Base-by-base conservation (phyloP, 1,140 invertebrate genomes). In the Uloborus diversus region DNA sequence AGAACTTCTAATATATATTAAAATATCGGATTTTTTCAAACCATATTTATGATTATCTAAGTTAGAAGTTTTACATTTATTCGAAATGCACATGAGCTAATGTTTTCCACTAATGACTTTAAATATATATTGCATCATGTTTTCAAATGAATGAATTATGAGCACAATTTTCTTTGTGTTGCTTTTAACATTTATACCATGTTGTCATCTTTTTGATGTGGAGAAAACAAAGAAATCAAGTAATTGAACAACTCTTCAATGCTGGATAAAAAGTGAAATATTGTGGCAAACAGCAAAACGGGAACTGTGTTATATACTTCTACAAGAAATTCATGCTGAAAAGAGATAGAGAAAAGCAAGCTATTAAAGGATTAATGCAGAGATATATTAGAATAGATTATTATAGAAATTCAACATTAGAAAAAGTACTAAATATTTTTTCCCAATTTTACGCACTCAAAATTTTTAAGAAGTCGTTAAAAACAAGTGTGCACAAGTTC, bases 311-410 rank as follows among this genome's bases (percentile, higher is more conserved):
- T 17, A 13, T 49, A 73, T 30, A 51, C 49, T 47, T 73, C 69
- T 5, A 73, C 56, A 9, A 73, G 0, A 23, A 61, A 73, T 30
- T 73, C 20, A 28, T 73, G 33, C 69, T 73, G 23, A 30, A 73
- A 73, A 73, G 32, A n/a, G n/a, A n/a, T n/a, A 25, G 35, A 20
- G 4, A 32, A 61, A 9, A 61, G 2, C 13, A 30, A 13, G 17
- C 17, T 61, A 20, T 13, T 20, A 32, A 61, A 0, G 13, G 17
- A 0, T 17, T 42, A 9, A 42, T 42, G 1, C 17, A 42, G 17
- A 2, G 2, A 42, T 42, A 13, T 13, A 42, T 42, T 2, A 1
- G 9, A 42, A 13, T 2, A 13, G 9, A 42, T 13, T 42, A 9
- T 42, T 42, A 13, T 17, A 13, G 0, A 9, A 42, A 9, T 42